These are phyloP conservation scores for Sinodicranocentrus sp. DNA, from an alignment of 2,888 invertebrate genomes.

Conservation along the genomic window DNA sequence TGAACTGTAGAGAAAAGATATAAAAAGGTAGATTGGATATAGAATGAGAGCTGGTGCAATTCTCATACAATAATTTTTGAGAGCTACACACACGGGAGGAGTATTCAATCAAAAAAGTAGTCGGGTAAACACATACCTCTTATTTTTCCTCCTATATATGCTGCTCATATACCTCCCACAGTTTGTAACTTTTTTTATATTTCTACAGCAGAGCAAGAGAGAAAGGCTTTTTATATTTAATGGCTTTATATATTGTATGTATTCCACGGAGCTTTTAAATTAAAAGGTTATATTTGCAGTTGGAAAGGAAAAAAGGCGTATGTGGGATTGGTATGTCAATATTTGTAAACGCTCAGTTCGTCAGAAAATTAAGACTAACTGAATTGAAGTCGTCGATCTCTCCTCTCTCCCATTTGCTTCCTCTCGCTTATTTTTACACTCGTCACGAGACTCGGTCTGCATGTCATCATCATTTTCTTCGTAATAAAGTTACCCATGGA, in stretches of 20 bases:
- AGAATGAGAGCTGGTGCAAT: neutral
- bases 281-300: slow-evolving; percentile 76
- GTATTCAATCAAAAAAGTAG: slow-evolving; percentile 19
- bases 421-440: no score
- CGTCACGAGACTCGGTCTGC: no score
- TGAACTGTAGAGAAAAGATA: neutral
- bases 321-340: slow-evolving; percentile 76
- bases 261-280: slow-evolving; percentile 74
- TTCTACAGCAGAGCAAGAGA: no score
- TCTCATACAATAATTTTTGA: neutral
- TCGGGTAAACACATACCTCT: slow-evolving; percentile 10
- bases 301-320: slow-evolving; percentile 72
- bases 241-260: slow-evolving; percentile 53
- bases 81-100: no score
- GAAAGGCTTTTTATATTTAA: slow-evolving; percentile 54
- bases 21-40: no score
- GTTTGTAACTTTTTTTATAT: no score
- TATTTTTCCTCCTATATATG: no score
- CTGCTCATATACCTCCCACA: no score
- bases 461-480: no score
- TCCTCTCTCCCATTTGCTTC: slow-evolving; percentile 14
- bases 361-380: slow-evolving; percentile 77
- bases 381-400: slow-evolving; percentile 71
- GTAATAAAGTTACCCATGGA: no score
- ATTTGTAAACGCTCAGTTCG: slow-evolving; percentile 76